Evolutionary conservation across 2,113 vertebrate genomes (phyloP), one percentile per base, ranked within the genome.

Genomic region (Nibea coibor): DNA sequence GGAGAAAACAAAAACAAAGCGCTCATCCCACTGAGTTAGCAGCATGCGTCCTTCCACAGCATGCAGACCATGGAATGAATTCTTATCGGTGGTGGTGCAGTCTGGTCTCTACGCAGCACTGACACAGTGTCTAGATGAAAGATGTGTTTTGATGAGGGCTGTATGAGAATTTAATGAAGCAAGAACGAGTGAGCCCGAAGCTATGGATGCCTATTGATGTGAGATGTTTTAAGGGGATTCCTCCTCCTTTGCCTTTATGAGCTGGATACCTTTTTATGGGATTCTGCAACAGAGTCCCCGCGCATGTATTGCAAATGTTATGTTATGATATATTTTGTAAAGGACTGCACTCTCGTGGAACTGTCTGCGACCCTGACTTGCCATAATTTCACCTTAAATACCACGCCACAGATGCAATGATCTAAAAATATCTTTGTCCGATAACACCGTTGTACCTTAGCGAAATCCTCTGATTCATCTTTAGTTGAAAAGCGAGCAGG

Each of bases 101-200:
- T 83, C 84, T 82, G 66, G 61, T 87, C 78, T 83, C 75, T 8
- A 8, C 17, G 53, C 74, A 63, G 79, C 63, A 66, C 75, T 68
- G 61, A 74, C 75, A 54, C 76, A 63, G 61, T 84, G 84, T 88
- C 88, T 80, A 83, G 86, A 91, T 94, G 87, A 93, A 91, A 93
- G 87, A 93, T 92, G 87, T 85, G 87, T 93, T 95, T 89, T 93
- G 93, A 93, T 92, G 90, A 91, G 82, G 50, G 39, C 83, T 87
- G 84, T 85, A 86, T 93, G 83, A 91, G 91, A 93, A 93, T 93
- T 94, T 94, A 94, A 94, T 94, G 93, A 93, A 85, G 91, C 84
- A 85, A 89, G 87, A 93, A 92, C 82, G 73, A 85, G 88, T 69
- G 70, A 75, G 92, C 90, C 92, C 78, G 58, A 75, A 91, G 91